Evolutionary conservation across 2,113 vertebrate genomes (phyloP), one percentile per base, ranked within the genome.

Genomic region (Sylvietta virens): DNA sequence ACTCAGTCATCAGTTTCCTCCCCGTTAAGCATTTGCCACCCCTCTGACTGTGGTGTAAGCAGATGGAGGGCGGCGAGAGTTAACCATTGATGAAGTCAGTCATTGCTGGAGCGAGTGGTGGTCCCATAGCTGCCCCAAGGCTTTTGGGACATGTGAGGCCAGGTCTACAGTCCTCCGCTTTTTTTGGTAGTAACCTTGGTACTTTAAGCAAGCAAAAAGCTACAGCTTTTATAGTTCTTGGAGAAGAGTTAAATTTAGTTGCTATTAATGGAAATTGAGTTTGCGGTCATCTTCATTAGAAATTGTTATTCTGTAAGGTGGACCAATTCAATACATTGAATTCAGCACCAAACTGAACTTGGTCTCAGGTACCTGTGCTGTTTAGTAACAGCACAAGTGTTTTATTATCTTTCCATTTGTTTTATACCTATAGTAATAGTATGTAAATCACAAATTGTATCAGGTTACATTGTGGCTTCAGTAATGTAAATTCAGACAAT

Each of bases 271-370:
- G 22, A 54, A 73, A 56, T 45, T 51, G 42, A 66, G 37, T 74
- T 16, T 74, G 33, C 2, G 3, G 3, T 70, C 24, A 77, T 18
- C 70, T 79, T 50, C 15, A 7, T 72, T 21, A 57, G 56, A 67
- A 81, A 57, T 40, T 53, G 20, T 44, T 93, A 65, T 4, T 93
- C 21, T 1, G 0, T 56, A 19, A 62, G 47, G 26, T 83, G 42
- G 39, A 26, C 33, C 0, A 0, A 19, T 65, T 57, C 14, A n/a
- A 9, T 57, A 35, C 42, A 4, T 88, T 0, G 0, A 7, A 35
- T 33, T 96, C 7, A 22, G 11, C 16, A 11, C 24, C 66, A 50
- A 13, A 45, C 27, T 48, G 60, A 66, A 47, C 54, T 84, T 80
- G 35, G 11, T 81, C 45, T 18, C 19, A 54, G 45, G 18, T n/a